Percentiles rank a stretch among this genome's conserved stretches.
phyloP scores from a whole-genome alignment of 92 coral and sea anemone genomes.

The Epizoanthus ramosus region DNA sequence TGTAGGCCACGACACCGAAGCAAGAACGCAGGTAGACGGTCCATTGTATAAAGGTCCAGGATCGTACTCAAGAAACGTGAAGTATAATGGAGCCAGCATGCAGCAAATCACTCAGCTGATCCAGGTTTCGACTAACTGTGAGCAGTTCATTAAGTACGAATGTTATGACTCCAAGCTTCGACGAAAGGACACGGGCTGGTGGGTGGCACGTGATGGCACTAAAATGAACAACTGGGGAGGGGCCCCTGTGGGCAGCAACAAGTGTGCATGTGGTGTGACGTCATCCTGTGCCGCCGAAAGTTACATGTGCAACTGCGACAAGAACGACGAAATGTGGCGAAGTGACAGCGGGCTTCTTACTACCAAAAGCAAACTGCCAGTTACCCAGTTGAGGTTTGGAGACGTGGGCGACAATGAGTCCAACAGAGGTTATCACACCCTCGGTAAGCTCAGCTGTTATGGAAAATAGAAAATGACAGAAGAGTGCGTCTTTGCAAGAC shows the following conservation, averaged over 20 bases:
- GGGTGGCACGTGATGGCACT: constrained; percentile 50
- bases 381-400: constrained; percentile 47
- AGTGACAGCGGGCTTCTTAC: constrained; percentile 54
- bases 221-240: no score
- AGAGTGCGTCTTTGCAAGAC: no score
- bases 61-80: background rate
- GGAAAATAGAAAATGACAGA: background rate
- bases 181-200: constrained; percentile 18
- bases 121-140: constrained; percentile 39
- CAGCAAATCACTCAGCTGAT: constrained; percentile 23
- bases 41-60: background rate
- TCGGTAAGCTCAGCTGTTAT: constrained; percentile 52
- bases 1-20: constrained; percentile 33
- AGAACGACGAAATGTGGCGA: constrained; percentile 45
- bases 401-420: background rate
- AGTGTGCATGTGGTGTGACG: no score
- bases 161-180: constrained; percentile 31
- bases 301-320: constrained; percentile 56
- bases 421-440: constrained; percentile 52
- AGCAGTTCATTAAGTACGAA: constrained; percentile 55
- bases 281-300: no score
- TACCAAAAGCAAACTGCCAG: constrained; percentile 45
- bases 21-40: constrained; percentile 41
- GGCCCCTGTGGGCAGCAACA: no score
- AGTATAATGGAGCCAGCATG: constrained; percentile 8